Percentiles rank a stretch among this genome's conserved stretches.
Evolutionary conservation across 2,888 invertebrate genomes (phyloP).

Genomic region (Theretra japonica): DNA sequence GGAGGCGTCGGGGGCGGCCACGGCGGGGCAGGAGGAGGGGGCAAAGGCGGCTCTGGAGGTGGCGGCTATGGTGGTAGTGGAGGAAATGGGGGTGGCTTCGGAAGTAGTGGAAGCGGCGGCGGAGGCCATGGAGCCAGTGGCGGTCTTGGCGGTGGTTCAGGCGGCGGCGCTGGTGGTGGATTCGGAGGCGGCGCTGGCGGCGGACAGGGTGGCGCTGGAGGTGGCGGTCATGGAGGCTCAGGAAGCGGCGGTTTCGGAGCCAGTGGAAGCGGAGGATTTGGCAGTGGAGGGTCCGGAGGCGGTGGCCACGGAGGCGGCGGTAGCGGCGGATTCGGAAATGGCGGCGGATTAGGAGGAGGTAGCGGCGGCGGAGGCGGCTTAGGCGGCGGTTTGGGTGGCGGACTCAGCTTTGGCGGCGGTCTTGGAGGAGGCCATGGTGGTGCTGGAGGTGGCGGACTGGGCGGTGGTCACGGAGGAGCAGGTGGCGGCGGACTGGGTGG

Average conservation of each 20-base stretch:
- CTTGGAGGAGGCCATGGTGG: slow-evolving; percentile 27
- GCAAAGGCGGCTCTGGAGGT: slow-evolving; percentile 52
- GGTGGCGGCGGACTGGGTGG: slow-evolving; percentile 20
- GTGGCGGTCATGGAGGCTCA: slow-evolving; percentile 38
- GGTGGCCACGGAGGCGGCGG: slow-evolving; percentile 35
- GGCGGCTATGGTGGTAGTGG: slow-evolving; percentile 51
- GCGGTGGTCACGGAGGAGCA: slow-evolving; percentile 9
- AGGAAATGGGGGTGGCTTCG: slow-evolving; percentile 27
- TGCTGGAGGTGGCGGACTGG: slow-evolving; percentile 9
- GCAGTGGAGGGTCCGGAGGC: slow-evolving; percentile 29
- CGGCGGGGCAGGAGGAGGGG: slow-evolving; percentile 38
- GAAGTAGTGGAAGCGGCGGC: slow-evolving; percentile 34
- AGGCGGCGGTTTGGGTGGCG: slow-evolving; percentile 25
- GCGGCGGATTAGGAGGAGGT: slow-evolving; percentile 19
- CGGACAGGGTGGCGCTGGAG: slow-evolving; percentile 37
- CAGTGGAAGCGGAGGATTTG: slow-evolving; percentile 34
- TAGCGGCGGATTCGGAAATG: slow-evolving; percentile 38
- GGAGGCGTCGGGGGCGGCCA: slow-evolving; percentile 34
- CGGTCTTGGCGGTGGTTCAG: slow-evolving; percentile 44
- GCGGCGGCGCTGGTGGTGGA: slow-evolving; percentile 32
- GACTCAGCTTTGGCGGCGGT: slow-evolving; percentile 18
- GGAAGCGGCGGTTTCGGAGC: slow-evolving; percentile 41
- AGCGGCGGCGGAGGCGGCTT: slow-evolving; percentile 20
- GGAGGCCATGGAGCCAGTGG: slow-evolving; percentile 39
- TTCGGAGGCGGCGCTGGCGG: slow-evolving; percentile 31